Conservation (phyloP, 2,888 invertebrate species). For the Diogma glabrata region DNA sequence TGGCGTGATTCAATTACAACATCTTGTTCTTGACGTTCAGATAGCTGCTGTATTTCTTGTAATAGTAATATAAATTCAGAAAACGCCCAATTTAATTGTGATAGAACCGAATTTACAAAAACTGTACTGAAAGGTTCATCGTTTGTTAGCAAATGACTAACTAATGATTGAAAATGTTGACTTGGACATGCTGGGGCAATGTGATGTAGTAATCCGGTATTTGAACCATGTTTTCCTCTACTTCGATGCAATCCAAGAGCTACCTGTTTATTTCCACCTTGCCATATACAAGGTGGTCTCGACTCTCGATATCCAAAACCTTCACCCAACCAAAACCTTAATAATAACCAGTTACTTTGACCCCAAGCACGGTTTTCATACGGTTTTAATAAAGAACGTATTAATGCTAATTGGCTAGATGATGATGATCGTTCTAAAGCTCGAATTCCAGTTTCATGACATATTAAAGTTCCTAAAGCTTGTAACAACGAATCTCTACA, state of each 20-base stretch:
- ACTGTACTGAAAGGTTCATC: conserved; percentile 54
- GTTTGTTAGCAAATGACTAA: conserved; percentile 46
- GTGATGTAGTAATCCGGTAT: conserved; percentile 34
- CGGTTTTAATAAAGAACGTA: conserved; percentile 57
- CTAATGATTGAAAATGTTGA: conserved; percentile 41
- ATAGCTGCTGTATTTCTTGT: conserved; percentile 63
- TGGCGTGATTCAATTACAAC: conserved; percentile 61
- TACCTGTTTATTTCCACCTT: conserved; percentile 35
- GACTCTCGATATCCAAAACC: conserved; percentile 66
- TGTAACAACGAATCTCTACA: conserved; percentile 66
- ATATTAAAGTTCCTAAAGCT: conserved; percentile 64
- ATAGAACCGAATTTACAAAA: conserved; percentile 66
- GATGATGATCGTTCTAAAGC: conserved; percentile 56
- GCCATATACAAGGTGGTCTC: conserved; percentile 42
- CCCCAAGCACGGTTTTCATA: conserved; percentile 76
- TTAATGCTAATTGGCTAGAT: conserved; percentile 51
- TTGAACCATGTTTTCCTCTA: conserved; percentile 33
- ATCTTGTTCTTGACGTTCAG: conserved; percentile 41
- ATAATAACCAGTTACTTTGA: conserved; percentile 74
- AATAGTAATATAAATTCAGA: conserved; percentile 77
- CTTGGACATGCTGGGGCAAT: conserved; percentile 35
- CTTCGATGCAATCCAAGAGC: conserved; percentile 31
- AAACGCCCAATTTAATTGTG: conserved; percentile 79
- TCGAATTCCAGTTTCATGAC: conserved; percentile 56
- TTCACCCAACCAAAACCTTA: conserved; percentile 73